These are phyloP conservation scores for Cliona cf. orientalis DNA, from an alignment of 37 sponge, comb jelly and placozoan genomes.

Conservation along the genomic window DNA sequence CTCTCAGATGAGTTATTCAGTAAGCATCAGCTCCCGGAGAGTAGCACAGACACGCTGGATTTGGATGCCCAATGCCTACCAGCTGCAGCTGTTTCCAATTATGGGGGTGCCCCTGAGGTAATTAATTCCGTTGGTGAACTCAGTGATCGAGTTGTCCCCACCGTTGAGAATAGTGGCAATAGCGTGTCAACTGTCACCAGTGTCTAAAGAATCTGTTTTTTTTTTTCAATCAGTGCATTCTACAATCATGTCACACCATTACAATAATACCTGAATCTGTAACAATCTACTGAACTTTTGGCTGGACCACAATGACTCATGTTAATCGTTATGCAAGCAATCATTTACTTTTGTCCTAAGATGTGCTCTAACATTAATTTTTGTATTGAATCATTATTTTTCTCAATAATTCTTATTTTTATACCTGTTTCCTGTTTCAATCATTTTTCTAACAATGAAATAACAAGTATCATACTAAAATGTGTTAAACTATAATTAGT, in stretches of 20 bases:
- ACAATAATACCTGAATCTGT: too few relatives aligned
- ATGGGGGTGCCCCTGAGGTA: not conserved
- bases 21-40: too few relatives aligned
- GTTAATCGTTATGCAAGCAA: not conserved
- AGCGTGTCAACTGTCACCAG: conserved; percentile 10
- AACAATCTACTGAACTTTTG: not conserved
- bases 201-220: not conserved
- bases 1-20: too few relatives aligned
- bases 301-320: not conserved
- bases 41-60: not conserved
- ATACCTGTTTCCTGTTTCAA: too few relatives aligned
- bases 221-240: not conserved
- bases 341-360: not conserved
- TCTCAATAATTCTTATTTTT: too few relatives aligned
- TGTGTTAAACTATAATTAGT: too few relatives aligned
- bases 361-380: not conserved
- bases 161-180: not conserved
- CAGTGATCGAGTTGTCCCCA: not conserved
- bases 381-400: too few relatives aligned
- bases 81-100: not conserved
- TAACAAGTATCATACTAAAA: too few relatives aligned
- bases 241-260: not conserved
- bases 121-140: not conserved
- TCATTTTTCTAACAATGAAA: too few relatives aligned
- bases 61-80: too few relatives aligned